Conservation (phyloP, 2,113 vertebrate genomes). For the Lagopus muta region DNA sequence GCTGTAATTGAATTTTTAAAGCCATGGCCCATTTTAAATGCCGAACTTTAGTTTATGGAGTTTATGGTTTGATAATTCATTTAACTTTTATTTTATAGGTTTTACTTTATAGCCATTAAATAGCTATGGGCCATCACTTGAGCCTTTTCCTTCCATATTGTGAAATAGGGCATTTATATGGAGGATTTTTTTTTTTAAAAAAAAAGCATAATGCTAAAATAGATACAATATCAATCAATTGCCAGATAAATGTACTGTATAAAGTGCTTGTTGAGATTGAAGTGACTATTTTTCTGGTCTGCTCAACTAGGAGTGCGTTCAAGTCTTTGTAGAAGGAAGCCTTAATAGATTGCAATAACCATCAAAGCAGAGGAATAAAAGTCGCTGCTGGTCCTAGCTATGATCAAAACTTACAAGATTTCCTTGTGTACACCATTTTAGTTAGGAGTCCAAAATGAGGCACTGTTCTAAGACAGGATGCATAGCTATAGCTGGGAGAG, state of each 20-base stretch:
- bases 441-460: not conserved
- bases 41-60: constrained; percentile 55
- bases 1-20: constrained; percentile 54
- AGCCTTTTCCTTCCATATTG: constrained; percentile 41
- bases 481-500: not conserved
- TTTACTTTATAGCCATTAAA: constrained; percentile 69
- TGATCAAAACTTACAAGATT: not conserved
- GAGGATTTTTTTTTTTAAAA: not conserved
- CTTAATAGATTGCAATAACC: not conserved
- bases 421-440: not conserved
- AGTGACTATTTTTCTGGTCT: constrained; percentile 42
- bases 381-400: not conserved
- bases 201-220: constrained; percentile 33
- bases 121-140: constrained; percentile 54
- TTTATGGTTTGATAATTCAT: constrained; percentile 63
- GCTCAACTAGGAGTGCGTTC: not conserved
- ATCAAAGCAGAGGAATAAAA: not conserved
- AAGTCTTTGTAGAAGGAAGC: constrained; percentile 4
- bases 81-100: constrained; percentile 63
- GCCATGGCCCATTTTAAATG: constrained; percentile 32
- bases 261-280: constrained; percentile 46
- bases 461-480: not conserved
- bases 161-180: constrained; percentile 53
- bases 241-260: constrained; percentile 62
- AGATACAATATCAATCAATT: constrained; percentile 23